phyloP scores from a whole-genome alignment of 2,113 vertebrate species.

The Litocranius walleri region DNA sequence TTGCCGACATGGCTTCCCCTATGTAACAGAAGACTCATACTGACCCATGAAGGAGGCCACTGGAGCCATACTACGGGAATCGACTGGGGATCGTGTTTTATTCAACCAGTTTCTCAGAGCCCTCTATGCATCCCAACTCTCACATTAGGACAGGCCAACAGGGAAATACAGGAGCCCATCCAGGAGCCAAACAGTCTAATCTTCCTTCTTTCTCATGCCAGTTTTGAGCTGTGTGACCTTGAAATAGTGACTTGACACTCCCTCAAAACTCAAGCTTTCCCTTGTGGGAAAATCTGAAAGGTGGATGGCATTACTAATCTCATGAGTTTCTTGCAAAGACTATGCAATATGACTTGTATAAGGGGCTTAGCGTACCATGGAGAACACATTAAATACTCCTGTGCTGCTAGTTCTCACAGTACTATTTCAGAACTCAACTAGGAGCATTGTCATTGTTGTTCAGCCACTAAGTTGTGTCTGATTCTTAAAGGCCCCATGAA shows the following conservation, averaged over 20 bases:
- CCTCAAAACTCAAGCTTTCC: background rate
- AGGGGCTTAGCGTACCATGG: background rate
- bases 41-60: background rate
- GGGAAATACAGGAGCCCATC: background rate
- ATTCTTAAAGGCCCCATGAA: background rate
- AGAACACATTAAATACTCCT: background rate
- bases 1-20: rapidly evolving
- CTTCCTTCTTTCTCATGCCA: background rate
- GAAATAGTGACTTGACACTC: background rate
- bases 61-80: background rate
- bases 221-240: background rate
- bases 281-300: background rate
- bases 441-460: background rate
- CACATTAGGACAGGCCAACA: background rate
- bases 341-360: background rate
- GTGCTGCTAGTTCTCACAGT: background rate
- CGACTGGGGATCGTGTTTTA: background rate
- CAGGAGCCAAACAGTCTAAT: background rate
- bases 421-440: background rate
- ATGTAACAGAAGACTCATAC: background rate
- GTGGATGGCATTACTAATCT: background rate
- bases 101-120: background rate
- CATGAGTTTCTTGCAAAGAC: background rate
- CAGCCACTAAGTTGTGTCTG: background rate
- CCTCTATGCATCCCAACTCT: background rate